Evolutionary conservation across 2,113 vertebrate genomes (phyloP).

Genomic region (Hydrochoerus hydrochaeris): DNA sequence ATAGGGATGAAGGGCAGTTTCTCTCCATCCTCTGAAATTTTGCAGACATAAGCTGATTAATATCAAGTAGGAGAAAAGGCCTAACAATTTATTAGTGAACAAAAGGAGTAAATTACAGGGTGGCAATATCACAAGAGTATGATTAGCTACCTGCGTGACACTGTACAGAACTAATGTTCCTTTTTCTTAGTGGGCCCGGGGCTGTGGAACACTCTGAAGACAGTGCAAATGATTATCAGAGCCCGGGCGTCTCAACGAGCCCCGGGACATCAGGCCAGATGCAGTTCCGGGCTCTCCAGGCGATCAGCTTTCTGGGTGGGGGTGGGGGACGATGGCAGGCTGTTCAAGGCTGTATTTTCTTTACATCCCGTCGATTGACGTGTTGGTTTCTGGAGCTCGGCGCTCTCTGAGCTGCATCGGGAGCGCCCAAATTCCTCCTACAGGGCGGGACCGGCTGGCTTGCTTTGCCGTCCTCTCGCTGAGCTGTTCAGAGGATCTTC

Average conservation of each 20-base stretch:
- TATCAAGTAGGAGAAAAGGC: neutral
- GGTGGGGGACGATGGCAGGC: neutral
- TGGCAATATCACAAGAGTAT: neutral
- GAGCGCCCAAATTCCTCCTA: neutral
- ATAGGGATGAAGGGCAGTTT: neutral
- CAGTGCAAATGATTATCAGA: neutral
- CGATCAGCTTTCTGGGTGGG: neutral
- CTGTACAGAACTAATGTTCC: neutral
- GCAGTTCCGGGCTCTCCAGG: neutral
- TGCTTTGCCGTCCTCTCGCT: neutral
- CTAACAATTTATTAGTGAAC: neutral
- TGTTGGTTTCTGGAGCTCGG: neutral
- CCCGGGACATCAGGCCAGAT: neutral
- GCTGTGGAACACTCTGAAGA: neutral
- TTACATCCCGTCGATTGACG: neutral
- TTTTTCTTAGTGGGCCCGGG: too few relatives aligned
- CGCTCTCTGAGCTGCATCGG: neutral
- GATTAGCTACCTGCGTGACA: neutral
- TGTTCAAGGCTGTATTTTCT: neutral
- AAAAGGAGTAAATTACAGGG: neutral
- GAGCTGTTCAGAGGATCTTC: neutral
- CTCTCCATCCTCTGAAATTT: neutral
- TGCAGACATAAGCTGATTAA: neutral
- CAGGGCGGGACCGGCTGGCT: neutral
- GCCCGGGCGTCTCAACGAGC: accelerated